Percentiles rank a stretch among this genome's conserved stretches.
phyloP scores from a whole-genome alignment of 2,797 vertebrate species.

The Melanogrammus aeglefinus region DNA sequence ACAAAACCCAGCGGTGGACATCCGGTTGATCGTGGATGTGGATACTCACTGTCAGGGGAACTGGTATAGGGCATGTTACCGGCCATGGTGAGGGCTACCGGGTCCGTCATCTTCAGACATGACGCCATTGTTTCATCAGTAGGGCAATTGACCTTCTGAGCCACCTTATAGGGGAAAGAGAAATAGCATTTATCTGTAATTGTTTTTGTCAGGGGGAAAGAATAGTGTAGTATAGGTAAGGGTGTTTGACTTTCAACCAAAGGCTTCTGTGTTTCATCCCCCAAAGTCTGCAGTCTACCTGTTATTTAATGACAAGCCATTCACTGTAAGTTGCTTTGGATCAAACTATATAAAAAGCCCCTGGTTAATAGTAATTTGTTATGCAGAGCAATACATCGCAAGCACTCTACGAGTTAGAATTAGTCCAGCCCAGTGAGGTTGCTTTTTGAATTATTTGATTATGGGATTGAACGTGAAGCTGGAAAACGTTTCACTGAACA shows the following conservation, averaged over 20 bases:
- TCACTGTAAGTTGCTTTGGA: too few relatives aligned
- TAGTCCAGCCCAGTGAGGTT: not conserved
- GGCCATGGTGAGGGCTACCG: conserved; percentile 75
- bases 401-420: too few relatives aligned
- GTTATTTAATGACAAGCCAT: too few relatives aligned
- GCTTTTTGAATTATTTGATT: not conserved
- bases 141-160: conserved; percentile 78
- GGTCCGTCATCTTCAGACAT: conserved; percentile 79
- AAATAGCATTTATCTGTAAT: not conserved
- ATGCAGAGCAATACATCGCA: too few relatives aligned
- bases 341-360: too few relatives aligned
- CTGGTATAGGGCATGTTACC: conserved; percentile 53
- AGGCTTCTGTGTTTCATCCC: not conserved
- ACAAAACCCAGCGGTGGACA: not conserved
- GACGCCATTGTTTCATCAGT: conserved; percentile 68
- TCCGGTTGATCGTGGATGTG: not conserved
- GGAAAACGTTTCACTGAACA: not conserved
- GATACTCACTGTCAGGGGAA: conserved; percentile 58
- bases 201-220: not conserved
- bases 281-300: not conserved
- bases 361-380: too few relatives aligned
- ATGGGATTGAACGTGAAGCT: not conserved
- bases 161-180: conserved; percentile 49
- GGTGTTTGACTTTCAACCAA: not conserved
- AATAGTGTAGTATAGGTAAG: not conserved